Base-by-base conservation (phyloP, 2,797 vertebrate genomes). In the Rhinella marina region DNA sequence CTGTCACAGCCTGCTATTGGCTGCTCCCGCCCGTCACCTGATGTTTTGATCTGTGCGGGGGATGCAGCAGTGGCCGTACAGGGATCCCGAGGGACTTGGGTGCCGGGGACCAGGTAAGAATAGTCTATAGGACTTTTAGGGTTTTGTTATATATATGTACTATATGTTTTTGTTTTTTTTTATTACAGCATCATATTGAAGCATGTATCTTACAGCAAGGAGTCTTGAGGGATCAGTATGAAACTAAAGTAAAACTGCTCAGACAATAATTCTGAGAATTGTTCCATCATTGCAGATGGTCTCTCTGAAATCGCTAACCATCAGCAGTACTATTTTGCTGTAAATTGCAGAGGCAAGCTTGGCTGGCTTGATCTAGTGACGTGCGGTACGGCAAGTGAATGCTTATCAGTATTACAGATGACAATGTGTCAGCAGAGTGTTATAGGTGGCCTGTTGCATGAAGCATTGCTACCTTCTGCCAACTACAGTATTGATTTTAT, bases 401-500 rank as follows among this genome's bases (percentile, higher is more conserved):
- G 56, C 86, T 83, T 84, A 61, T 77, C 82, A 61, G 76, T 61
- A 80, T 87, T 85, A 85, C 57, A 81, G 76, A 85, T 84, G 82
- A 54, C 76, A 81, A 50, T 59, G 32, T 83, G 62, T 78, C 87
- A 73, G 82, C 54, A 62, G 62, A 73, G 76, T 79, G 57, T 80
- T 85, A 80, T 80, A 80, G 81, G 82, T 85, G 87, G 82, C 82
- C 76, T 61, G n/a, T 70, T 70, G 81, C 32, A 32, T 77, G 59
- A 83, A 21, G 77, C 81, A 78, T 84, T 41, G 8, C 72, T 70
- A 41, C 61, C 57, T 48, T 48, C 56, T 80, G 81, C 62, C 73
- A 88, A 85, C n/a, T 32, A 81, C 23, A 7, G 16, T 80, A 88
- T 84, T 88, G 87, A 88, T 88, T 88, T 88, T 84, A 84, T 52